Evolutionary conservation across 2,888 invertebrate genomes (phyloP).

Genomic region (Ochropleura leucogaster): DNA sequence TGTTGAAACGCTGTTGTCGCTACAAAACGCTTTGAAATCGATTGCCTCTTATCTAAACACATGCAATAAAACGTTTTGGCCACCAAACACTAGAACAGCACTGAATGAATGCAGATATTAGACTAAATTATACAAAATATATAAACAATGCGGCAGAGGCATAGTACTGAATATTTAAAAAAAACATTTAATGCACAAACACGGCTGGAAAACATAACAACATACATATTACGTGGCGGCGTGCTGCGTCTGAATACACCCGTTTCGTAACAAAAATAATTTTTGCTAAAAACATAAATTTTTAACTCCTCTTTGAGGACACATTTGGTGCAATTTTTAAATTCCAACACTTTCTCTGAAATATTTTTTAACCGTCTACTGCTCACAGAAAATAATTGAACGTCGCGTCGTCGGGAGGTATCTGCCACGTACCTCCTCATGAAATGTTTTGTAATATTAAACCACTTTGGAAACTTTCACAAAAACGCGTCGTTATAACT

Average conservation of each 20-base stretch:
- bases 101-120: conserved; percentile 6
- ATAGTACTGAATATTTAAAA: conserved; percentile 46
- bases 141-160: conserved; percentile 25
- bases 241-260: neutral
- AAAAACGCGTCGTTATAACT: conserved; percentile 41
- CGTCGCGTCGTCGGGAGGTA: neutral
- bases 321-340: neutral
- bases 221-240: conserved; percentile 7
- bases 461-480: conserved; percentile 29
- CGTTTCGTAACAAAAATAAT: conserved; percentile 20
- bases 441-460: conserved; percentile 16
- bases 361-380: too few relatives aligned
- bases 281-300: conserved; percentile 22
- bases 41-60: neutral
- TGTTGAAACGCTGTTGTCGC: neutral
- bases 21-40: neutral
- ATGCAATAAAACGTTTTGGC: neutral
- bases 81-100: neutral
- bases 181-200: conserved; percentile 59
- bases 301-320: neutral
- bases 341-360: neutral
- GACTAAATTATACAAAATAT: conserved; percentile 38
- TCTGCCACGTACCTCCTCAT: neutral
- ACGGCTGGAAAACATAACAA: conserved; percentile 48
- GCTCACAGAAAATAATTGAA: conserved; percentile 2